Percentiles rank a stretch among this genome's conserved stretches.
These are phyloP conservation scores for Dicerorhinus sumatrensis DNA, from an alignment of 2,113 vertebrate genomes.

Conservation along the genomic window DNA sequence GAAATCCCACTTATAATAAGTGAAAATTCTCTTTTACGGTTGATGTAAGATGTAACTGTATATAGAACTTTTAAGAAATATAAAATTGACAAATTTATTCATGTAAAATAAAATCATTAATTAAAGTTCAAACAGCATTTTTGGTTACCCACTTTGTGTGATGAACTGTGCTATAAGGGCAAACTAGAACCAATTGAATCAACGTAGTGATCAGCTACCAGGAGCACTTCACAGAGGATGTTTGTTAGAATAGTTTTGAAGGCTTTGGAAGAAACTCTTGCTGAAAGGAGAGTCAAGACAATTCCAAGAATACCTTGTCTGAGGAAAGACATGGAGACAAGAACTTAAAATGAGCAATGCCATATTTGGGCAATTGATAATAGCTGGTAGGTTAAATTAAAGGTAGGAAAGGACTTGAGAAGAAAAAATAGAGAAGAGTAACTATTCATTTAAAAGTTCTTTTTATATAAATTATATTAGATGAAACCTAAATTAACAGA, in stretches of 20 bases:
- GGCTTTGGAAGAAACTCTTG: not conserved
- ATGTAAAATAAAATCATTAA: not conserved
- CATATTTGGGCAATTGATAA: not conserved
- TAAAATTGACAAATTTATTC: not conserved
- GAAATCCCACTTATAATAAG: not conserved
- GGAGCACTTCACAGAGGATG: not conserved
- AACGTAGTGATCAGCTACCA: accelerated
- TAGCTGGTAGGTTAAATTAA: not conserved
- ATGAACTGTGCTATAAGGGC: not conserved
- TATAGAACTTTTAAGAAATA: not conserved
- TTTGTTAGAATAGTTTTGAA: not conserved
- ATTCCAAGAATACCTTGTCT: not conserved
- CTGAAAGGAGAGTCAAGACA: not conserved
- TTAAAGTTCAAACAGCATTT: not conserved
- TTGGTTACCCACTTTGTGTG: not conserved
- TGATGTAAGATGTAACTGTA: not conserved
- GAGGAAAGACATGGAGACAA: not conserved
- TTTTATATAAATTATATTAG: not conserved
- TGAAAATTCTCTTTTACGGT: not conserved
- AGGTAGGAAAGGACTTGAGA: not conserved
- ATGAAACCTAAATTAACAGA: not conserved
- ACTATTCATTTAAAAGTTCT: not conserved
- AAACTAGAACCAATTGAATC: not conserved
- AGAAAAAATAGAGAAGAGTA: not conserved
- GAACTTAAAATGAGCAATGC: not conserved